Evolutionary conservation across 2,888 invertebrate genomes (phyloP).

Genomic region (Hirtodrosophila cameraria): DNA sequence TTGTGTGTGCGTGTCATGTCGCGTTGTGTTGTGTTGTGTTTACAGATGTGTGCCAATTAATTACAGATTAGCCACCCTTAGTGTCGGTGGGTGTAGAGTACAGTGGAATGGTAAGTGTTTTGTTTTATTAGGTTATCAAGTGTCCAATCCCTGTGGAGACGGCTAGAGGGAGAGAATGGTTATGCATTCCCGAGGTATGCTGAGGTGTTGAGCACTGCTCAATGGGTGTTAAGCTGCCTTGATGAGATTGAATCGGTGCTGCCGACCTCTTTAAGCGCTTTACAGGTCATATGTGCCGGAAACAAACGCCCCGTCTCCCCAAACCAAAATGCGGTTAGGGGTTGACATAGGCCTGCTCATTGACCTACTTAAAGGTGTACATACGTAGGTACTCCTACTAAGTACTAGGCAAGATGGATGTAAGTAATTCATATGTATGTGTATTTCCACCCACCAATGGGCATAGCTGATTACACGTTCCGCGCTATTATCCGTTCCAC

Average conservation of each 20-base stretch:
- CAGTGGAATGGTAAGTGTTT: slow-evolving; percentile 22
- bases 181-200: slow-evolving; percentile 6
- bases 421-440: slow-evolving; percentile 52
- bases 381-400: background rate
- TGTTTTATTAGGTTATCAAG: slow-evolving; percentile 65
- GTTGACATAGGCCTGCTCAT: slow-evolving; percentile 43
- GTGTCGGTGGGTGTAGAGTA: slow-evolving; percentile 37
- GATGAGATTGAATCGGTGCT: background rate
- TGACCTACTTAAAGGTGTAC: slow-evolving; percentile 55
- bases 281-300: slow-evolving; percentile 10
- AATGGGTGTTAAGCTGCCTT: slow-evolving; percentile 41
- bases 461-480: background rate
- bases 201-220: slow-evolving; percentile 23
- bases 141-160: slow-evolving; percentile 16
- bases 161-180: background rate
- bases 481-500: slow-evolving; percentile 1
- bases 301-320: background rate
- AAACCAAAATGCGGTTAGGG: background rate
- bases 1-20: slow-evolving; percentile 60
- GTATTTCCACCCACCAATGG: background rate
- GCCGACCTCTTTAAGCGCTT: slow-evolving; percentile 4
- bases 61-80: slow-evolving; percentile 75
- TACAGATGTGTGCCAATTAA: slow-evolving; percentile 73
- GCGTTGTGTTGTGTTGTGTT: too few relatives aligned
- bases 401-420: background rate